Conservation (phyloP, 2,797 vertebrate species). For the Sibirionetta formosa region DNA sequence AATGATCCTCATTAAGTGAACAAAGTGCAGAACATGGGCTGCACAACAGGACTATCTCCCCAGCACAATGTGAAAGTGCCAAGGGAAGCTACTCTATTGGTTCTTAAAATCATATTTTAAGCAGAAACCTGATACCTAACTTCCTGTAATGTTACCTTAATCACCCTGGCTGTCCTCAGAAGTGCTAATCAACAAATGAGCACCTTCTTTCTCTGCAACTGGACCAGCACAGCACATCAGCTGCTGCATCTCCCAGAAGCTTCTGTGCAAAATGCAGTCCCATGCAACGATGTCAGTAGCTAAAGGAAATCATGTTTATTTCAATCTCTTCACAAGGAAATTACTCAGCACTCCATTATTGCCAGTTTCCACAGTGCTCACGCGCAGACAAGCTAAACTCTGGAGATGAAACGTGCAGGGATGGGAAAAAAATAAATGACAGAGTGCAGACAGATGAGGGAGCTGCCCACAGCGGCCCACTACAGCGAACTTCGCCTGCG, state of each 20-base stretch:
- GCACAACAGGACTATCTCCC: background rate
- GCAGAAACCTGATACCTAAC: background rate
- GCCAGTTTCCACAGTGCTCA: background rate
- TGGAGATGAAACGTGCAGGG: background rate
- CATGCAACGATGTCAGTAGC: background rate
- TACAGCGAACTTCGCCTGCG: accelerated
- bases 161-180: background rate
- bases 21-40: accelerated
- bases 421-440: background rate
- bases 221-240: background rate
- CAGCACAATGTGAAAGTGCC: background rate
- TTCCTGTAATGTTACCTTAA: conserved; percentile 18
- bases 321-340: background rate
- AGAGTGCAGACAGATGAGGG: background rate
- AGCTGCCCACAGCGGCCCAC: background rate
- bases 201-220: background rate
- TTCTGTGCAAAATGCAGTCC: background rate
- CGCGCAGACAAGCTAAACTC: background rate
- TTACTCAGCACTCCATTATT: background rate
- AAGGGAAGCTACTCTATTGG: background rate
- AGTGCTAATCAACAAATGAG: background rate
- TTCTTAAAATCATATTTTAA: conserved; percentile 13
- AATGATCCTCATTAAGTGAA: background rate
- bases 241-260: background rate
- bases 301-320: background rate